These are phyloP conservation scores for Didymodactylos carnosus DNA, from an alignment of 2,888 invertebrate genomes.

Conservation along the genomic window DNA sequence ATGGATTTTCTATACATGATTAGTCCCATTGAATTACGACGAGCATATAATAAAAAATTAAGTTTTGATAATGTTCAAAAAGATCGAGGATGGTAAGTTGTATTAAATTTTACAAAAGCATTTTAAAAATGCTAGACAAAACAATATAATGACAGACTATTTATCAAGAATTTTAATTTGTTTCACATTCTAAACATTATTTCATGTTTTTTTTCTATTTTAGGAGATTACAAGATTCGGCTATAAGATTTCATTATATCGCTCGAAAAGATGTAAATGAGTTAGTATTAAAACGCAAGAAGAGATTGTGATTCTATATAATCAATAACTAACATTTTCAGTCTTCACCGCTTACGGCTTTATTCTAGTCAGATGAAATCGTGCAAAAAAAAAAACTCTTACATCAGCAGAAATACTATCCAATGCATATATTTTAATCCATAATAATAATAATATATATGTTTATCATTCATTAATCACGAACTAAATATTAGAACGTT, in stretches of 20 bases:
- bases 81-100: neutral
- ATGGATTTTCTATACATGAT: neutral
- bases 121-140: too few relatives aligned
- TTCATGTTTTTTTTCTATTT: neutral
- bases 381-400: too few relatives aligned
- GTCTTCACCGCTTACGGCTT: too few relatives aligned
- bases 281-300: neutral
- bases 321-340: too few relatives aligned
- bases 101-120: neutral
- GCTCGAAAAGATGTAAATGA: neutral
- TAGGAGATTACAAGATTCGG: neutral
- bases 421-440: too few relatives aligned
- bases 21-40: neutral
- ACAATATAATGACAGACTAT: too few relatives aligned
- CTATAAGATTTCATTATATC: neutral
- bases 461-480: too few relatives aligned
- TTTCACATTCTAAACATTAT: neutral
- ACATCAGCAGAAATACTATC: too few relatives aligned
- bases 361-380: too few relatives aligned
- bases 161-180: neutral
- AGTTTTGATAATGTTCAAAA: neutral
- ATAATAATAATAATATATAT: too few relatives aligned
- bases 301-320: too few relatives aligned
- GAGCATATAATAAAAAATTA: neutral
- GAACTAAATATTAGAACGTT: too few relatives aligned